Conservation (phyloP, 2,888 invertebrate genomes). For the Tridacna gigas region DNA sequence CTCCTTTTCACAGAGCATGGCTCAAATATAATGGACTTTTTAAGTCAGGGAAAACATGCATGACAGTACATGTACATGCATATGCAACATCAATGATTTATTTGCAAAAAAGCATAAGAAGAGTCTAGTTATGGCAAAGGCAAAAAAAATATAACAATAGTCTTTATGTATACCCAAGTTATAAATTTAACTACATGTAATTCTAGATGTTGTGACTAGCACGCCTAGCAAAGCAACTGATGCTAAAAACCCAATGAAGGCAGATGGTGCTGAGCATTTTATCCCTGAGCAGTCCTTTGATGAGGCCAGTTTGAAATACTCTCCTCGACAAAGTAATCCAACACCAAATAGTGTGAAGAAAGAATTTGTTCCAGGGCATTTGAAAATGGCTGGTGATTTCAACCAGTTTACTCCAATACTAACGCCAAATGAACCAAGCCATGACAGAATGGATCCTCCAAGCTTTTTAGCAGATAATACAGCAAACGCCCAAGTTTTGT, state of each 20-base stretch:
- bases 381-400: conserved; percentile 8
- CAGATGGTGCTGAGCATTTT: background rate
- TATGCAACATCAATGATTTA: too few relatives aligned
- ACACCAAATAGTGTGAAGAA: background rate
- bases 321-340: background rate
- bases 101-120: too few relatives aligned
- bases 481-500: background rate
- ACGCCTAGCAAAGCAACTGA: conserved; percentile 42
- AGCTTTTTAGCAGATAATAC: conserved; percentile 41
- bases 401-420: conserved; percentile 41
- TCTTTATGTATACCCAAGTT: too few relatives aligned
- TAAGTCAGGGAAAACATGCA: too few relatives aligned
- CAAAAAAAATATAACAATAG: too few relatives aligned
- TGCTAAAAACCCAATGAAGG: background rate
- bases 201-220: conserved; percentile 62
- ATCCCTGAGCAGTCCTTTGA: background rate
- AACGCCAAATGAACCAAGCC: conserved; percentile 27
- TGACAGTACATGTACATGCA: too few relatives aligned
- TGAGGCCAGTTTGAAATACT: background rate
- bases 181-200: too few relatives aligned
- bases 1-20: too few relatives aligned
- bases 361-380: background rate
- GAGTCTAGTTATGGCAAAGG: too few relatives aligned
- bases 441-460: conserved; percentile 19
- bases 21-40: too few relatives aligned